These are phyloP conservation scores for Stenopsyche tienmushanensis DNA, from an alignment of 1,140 invertebrate species.

Conservation along the genomic window DNA sequence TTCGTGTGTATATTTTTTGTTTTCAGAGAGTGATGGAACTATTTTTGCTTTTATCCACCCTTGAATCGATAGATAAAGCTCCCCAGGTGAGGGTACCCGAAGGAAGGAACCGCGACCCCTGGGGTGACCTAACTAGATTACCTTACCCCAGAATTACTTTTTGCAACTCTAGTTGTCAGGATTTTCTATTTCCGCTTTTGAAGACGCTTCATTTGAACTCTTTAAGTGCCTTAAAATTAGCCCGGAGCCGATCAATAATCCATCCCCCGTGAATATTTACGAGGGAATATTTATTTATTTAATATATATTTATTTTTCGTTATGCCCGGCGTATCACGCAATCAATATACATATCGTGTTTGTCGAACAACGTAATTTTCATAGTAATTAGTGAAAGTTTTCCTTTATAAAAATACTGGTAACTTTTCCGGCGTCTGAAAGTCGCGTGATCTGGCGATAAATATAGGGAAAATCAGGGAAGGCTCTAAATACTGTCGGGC, in stretches of 20 bases:
- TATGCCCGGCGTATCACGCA: no score
- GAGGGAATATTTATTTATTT: no score
- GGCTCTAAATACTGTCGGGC: no score
- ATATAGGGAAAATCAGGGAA: background rate
- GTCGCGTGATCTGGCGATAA: constrained; percentile 5
- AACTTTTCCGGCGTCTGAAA: background rate
- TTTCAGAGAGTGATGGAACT: no score
- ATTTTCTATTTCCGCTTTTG: constrained; percentile 25
- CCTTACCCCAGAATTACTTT: constrained; percentile 24
- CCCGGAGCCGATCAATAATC: no score
- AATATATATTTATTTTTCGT: no score
- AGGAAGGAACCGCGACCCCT: constrained; percentile 11
- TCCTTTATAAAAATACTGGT: constrained; percentile 9
- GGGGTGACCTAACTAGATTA: constrained; percentile 31
- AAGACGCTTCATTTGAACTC: no score
- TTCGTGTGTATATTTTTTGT: no score
- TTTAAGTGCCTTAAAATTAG: no score
- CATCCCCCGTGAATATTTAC: no score
- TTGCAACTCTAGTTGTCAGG: constrained; percentile 21
- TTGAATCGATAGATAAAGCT: background rate
- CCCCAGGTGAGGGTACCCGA: constrained; percentile 17
- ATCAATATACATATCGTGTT: no score
- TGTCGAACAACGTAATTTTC: constrained; percentile 13
- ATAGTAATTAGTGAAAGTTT: constrained; percentile 26
- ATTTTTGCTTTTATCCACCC: no score